Evolutionary conservation across 2,797 vertebrate genomes (phyloP).

Genomic region (Myioborus miniatus): DNA sequence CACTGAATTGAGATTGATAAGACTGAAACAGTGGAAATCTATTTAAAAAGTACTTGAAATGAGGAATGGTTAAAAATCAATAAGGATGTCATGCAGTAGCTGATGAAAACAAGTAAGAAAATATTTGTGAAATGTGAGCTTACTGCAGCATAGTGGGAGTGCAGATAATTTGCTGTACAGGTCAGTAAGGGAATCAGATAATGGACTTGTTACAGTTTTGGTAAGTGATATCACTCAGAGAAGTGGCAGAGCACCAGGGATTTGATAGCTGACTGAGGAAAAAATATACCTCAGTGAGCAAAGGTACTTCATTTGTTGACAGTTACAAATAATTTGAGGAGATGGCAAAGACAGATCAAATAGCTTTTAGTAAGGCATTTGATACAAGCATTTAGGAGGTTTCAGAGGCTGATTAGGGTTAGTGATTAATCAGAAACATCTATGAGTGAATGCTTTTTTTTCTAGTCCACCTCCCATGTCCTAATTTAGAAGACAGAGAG

Average conservation of each 20-base stretch:
- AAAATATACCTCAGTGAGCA: not conserved
- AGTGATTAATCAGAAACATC: not conserved
- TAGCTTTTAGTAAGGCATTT: not conserved
- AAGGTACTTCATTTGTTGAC: not conserved
- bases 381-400: not conserved
- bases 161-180: not conserved
- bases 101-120: constrained; percentile 19
- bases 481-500: not conserved
- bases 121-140: constrained; percentile 30
- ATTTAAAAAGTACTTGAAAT: not conserved
- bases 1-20: not conserved
- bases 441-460: not conserved
- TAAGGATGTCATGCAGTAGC: not conserved
- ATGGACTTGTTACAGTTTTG: not conserved
- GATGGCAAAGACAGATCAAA: not conserved
- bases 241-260: not conserved
- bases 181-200: not conserved
- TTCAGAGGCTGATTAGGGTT: not conserved
- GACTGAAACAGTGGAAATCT: not conserved
- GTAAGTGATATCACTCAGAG: not conserved
- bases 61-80: not conserved
- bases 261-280: not conserved
- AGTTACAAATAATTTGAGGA: constrained; percentile 2
- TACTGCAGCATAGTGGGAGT: not conserved
- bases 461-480: not conserved